Base-by-base conservation (phyloP, 2,113 vertebrate genomes). In the Macquaria australasica region DNA sequence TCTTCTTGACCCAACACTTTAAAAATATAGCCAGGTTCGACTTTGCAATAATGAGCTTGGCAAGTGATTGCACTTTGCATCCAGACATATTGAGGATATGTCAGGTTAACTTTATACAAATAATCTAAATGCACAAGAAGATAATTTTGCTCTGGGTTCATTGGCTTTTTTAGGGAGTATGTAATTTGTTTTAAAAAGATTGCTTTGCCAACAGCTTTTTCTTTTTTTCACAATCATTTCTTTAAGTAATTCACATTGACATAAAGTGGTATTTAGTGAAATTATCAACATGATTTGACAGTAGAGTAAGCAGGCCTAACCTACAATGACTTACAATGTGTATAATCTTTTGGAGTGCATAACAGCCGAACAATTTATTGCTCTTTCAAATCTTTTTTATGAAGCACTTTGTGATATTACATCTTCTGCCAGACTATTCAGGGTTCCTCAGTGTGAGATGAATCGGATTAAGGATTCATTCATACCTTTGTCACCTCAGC, bases 91-190 rank as follows among this genome's bases (percentile, higher is more conserved):
- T 56, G 80, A 88, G 56, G 64, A 58, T 25, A 0, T 67, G 70
- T 81, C 84, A 75, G 56, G 28, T 73, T 73, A 67, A 80, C 56
- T 84, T 79, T 6, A 63, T 21, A 53, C 18, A 63, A 81, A 75
- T 41, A 0, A 77, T 62, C 34, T 16, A 41, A 56, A 78, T 34
- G 68, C 25, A 37, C 21, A 34, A 16, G 73, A 34, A 28, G 63
- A 66, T 50, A 1, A 56, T 58, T 59, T 4, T 23, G 16, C 41
- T 86, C 43, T 14, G 37, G 43, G 8, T 20, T 68, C 31, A 25
- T 4, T 50, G 16, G 16, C 21, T 73, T 34, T 48, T 58, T 76
- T 28, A 69, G 83, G n/a, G n/a, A 68, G 11, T 4, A 6, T 23
- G 20, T 11, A 1, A 73, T 86, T 72, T 77, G 31, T 12, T 84